Evolutionary conservation across 2,113 vertebrate genomes (phyloP).

Genomic region (Silurus asotus): DNA sequence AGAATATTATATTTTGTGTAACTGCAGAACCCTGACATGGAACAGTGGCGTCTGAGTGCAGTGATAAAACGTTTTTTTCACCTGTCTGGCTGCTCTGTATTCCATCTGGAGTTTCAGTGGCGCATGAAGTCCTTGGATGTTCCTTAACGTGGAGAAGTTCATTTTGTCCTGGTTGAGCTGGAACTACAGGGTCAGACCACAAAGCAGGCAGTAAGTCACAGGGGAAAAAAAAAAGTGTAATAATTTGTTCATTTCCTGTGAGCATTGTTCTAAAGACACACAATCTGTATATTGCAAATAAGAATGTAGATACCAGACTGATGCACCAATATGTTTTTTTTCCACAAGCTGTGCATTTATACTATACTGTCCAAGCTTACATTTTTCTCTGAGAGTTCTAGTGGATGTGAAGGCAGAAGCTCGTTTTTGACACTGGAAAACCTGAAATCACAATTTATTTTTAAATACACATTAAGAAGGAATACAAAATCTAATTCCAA

Average conservation of each 20-base stretch:
- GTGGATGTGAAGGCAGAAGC: slow-evolving; percentile 86
- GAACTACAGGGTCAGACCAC: slow-evolving; percentile 71
- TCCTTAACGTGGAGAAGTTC: slow-evolving; percentile 85
- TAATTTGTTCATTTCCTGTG: neutral
- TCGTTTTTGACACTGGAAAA: slow-evolving; percentile 90
- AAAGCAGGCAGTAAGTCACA: neutral
- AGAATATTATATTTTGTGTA: neutral
- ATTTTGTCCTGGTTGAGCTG: slow-evolving; percentile 90
- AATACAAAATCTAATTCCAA: no score
- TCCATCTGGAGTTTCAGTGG: slow-evolving; percentile 94
- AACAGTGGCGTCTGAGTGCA: neutral
- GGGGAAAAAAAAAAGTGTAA: neutral
- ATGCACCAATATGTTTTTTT: no score
- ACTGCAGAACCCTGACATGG: neutral
- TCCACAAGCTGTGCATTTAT: no score
- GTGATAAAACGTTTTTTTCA: slow-evolving; percentile 47
- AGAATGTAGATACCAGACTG: no score
- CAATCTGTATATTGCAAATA: no score
- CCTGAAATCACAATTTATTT: slow-evolving; percentile 64
- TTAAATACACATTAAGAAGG: neutral
- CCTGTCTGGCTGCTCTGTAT: slow-evolving; percentile 88
- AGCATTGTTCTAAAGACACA: neutral
- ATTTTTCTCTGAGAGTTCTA: slow-evolving; percentile 93
- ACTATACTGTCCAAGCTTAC: slow-evolving; percentile 72
- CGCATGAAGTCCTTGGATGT: slow-evolving; percentile 91